Base-by-base conservation (phyloP, 2,888 invertebrate genomes). In the Druceiella hillmani region DNA sequence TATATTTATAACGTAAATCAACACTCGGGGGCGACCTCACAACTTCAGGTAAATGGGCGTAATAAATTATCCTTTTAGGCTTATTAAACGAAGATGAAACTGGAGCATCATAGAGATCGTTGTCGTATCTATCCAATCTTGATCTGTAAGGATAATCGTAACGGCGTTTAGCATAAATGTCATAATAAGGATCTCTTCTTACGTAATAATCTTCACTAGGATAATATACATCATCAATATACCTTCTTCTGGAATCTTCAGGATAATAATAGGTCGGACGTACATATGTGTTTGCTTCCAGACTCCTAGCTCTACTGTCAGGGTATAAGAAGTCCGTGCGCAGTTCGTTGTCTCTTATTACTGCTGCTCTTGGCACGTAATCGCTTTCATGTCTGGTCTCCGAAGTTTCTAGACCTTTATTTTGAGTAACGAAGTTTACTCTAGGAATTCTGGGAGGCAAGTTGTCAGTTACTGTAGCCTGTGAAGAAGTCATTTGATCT, bases 41-140 rank as follows among this genome's bases (percentile, higher is more conserved):
- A 3, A 81, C 76, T 57, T 83, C 83, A 6, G 83, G 83, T 16
- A 83, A 59, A 53, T 80, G 80, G 1, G 83, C 81, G 48, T 83
- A 83, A 53, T 83, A 83, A 38, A 83, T 79, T 36, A 82, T 79
- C 40, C 83, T 69, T 50, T 75, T 75, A 4, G 75, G 75, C 52
- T 73, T 74, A 35, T 68, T 57, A n/a, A n/a, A n/a, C n/a, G n/a
- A n/a, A n/a, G n/a, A n/a, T 2, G 67, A 62, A 5, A 66, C 54
- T 38, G 55, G 57, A 48, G 64, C 66, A 44, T 70, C 67, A 36
- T 66, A 64, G 2, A 52, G 49, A 3, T 12, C 3, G 15, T 67
- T 69, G 39, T 73, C 71, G 49, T 62, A 70, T 50, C 67, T 58
- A 38, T 69, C 69, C 2, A 64, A 52, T 50, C 62, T 57, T 10